Base-by-base conservation (phyloP, 2,113 vertebrate genomes). In the Callithrix jacchus region DNA sequence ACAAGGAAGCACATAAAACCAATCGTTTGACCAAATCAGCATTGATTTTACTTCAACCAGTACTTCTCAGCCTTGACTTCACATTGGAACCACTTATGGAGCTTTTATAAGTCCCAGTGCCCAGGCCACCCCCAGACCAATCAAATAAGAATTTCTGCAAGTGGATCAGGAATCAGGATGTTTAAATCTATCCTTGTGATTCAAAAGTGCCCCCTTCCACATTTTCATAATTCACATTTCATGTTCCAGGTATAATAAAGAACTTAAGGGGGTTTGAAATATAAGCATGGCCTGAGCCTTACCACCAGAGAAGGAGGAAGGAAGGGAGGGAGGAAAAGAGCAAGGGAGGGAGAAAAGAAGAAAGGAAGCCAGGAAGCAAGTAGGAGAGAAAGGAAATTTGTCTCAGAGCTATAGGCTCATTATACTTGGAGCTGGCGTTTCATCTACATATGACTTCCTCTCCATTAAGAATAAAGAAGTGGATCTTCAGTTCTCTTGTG, bases 11-110 rank as follows among this genome's bases (percentile, higher is more conserved):
- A 91, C 93, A 79, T 40, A 77, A 81, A 81, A 79, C 18, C 70
- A 54, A 37, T 21, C 37, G 14, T 49, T 66, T 76, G 4, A 68
- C 52, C 58, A 86, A 73, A 86, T 79, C 30, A 37, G 42, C 18
- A 89, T 6, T 82, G 66, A n/a, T 47, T 94, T 87, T 64, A 49
- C 45, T 94, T 95, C 68, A 90, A 58, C 52, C 23, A 21, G 35
- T 23, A 30, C 27, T 74, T 94, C 81, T 87, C 47, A 56, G 16
- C 10, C 27, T 93, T 88, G 52, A 74, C 49, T 27, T 95, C n/a
- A 8, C 30, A 32, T 27, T 86, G 74, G 93, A 52, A 88, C 25
- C 21, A 81, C n/a, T 54, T 80, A 35, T 0, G 17, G 52, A 79
- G 25, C 0, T 61, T 97, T 82, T 71, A 23, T n/a, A 86, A 81